Base-by-base conservation (phyloP, 2,113 vertebrate species). In the Choloepus hoffmanni region DNA sequence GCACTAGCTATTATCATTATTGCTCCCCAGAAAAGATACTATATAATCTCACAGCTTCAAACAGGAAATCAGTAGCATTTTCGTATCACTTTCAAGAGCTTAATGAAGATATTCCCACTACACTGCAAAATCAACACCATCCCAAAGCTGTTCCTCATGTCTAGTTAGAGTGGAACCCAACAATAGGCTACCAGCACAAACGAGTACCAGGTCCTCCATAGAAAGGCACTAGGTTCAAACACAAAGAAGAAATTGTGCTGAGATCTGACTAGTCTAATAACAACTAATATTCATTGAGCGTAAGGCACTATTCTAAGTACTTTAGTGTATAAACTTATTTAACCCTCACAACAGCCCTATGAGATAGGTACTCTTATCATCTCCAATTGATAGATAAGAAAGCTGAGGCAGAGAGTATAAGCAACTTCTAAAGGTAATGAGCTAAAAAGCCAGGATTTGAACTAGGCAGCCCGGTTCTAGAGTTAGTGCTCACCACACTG, bases 31-130 rank as follows among this genome's bases (percentile, higher is more conserved):
- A 16, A 60, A 85, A 85, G 45, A 62, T 40, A 82, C 26, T 89
- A 92, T 83, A 67, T 4, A 95, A 73, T 30, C 48, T 94, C 72
- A 85, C 48, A 95, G 68, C 24, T 93, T 96, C 77, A 81, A 78
- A 90, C 18, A 89, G 36, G 43, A 95, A 92, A 63, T 85, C 33
- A 77, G 12, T 79, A 43, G 68, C 50, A 87, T 67, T 89, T 86
- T 81, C 79, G 92, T 19, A 74, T 89, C 19, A 85, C 63, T 86
- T 95, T 65, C 92, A 81, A 88, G 36, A 77, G 67, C 40, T 40
- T 77, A 85, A 76, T 24, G 9, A 76, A n/a, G 60, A 94, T 30
- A 84, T 36, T 73, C 48, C 79, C 67, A 62, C 26, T 58, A 89
- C 14, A 77, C 28, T 24, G 63, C 60, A 73, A 95, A 90, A 63